A percentile compares a stretch with the other conserved stretches of the same genome.
phyloP scores from a whole-genome alignment of 2,113 vertebrate species.

The Platysternon megacephalum region DNA sequence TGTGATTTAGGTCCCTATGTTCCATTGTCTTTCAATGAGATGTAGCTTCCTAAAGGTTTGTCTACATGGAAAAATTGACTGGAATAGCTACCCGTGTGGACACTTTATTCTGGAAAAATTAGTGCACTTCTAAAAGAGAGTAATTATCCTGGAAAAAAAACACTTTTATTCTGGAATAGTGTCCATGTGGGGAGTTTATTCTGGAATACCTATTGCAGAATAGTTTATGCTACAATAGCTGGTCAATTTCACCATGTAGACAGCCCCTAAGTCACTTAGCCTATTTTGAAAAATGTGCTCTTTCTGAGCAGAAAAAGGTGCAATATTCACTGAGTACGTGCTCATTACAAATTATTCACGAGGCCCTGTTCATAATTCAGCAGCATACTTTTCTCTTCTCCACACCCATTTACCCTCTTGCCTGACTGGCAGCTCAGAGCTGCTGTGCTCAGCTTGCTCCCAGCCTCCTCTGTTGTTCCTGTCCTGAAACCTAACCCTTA shows the following conservation, averaged over 20 bases:
- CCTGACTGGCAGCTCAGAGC: background rate
- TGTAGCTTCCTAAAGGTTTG: background rate
- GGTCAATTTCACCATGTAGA: background rate
- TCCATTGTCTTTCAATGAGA: background rate
- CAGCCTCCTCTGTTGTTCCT: background rate
- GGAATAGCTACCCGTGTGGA: fast-evolving
- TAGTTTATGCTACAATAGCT: background rate
- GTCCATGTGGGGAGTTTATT: background rate
- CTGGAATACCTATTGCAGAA: background rate
- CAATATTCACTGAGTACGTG: fast-evolving
- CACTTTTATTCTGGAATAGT: background rate
- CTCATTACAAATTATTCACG: background rate
- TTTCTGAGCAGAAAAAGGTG: background rate
- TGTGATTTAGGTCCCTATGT: background rate
- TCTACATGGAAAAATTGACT: background rate
- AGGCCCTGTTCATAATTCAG: background rate
- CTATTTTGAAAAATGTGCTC: background rate
- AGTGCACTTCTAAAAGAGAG: background rate
- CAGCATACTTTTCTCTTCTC: background rate
- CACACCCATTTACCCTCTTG: background rate
- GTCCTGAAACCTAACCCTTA: background rate
- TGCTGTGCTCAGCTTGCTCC: background rate
- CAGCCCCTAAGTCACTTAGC: background rate
- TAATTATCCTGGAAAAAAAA: fast-evolving
- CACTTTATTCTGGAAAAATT: background rate